A percentile compares a stretch with the other conserved stretches of the same genome.
Evolutionary conservation across 2,113 vertebrate genomes (phyloP).

Genomic region (Pycnonotus jocosus): DNA sequence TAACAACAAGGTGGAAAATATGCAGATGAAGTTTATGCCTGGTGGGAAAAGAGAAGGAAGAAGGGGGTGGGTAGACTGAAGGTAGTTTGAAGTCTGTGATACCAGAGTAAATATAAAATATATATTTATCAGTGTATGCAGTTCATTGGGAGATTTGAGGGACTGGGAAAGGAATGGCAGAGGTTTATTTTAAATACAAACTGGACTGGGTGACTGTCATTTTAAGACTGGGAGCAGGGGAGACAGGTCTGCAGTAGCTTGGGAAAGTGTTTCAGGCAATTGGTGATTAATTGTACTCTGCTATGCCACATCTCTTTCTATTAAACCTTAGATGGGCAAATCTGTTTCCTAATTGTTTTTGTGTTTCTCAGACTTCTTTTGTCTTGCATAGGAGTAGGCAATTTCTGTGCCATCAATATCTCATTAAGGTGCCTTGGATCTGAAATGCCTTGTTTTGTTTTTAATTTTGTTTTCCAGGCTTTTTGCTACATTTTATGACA

Average conservation of each 20-base stretch:
- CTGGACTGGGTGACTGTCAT: background rate
- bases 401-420: constrained; percentile 56
- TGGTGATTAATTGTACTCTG: constrained; percentile 60
- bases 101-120: background rate
- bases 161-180: background rate
- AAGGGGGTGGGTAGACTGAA: background rate
- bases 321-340: constrained; percentile 32
- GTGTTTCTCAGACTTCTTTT: constrained; percentile 49
- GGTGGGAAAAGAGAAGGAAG: background rate
- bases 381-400: constrained; percentile 46
- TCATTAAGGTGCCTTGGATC: constrained; percentile 42
- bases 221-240: background rate
- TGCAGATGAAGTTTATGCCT: background rate
- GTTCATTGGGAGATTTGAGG: background rate
- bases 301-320: constrained; percentile 54
- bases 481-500: constrained; percentile 37
- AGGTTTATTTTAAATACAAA: background rate
- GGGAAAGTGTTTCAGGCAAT: constrained; percentile 11
- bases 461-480: constrained; percentile 18
- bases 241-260: background rate
- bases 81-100: background rate
- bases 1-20: constrained; percentile 26
- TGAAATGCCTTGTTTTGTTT: constrained; percentile 6
- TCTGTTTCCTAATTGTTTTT: constrained; percentile 61
- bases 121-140: background rate